phyloP scores from a whole-genome alignment of 2,888 invertebrate genomes.

The Hirtodrosophila duncani region DNA sequence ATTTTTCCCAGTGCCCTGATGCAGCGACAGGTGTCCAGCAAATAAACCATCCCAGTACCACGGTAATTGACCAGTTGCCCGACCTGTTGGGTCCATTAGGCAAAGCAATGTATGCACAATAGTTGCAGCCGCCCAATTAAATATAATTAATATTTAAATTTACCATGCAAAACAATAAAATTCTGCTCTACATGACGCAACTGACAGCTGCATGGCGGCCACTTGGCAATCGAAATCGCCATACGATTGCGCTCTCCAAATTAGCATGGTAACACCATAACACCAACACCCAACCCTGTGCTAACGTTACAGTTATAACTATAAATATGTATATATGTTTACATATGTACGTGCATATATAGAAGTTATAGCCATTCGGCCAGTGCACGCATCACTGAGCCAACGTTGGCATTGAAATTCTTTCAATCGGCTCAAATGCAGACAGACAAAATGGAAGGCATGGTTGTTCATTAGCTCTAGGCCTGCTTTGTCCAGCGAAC shows the following conservation, averaged over 20 bases:
- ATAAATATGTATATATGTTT: too few relatives aligned
- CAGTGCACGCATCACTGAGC: constrained; percentile 46
- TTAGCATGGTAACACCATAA: constrained; percentile 29
- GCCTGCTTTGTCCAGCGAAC: constrained; percentile 27
- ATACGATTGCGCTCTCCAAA: constrained; percentile 17
- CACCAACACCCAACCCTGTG: not conserved
- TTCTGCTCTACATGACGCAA: constrained; percentile 21
- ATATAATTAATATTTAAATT: constrained; percentile 56
- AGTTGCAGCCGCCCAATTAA: constrained; percentile 44
- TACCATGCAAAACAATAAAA: constrained; percentile 43
- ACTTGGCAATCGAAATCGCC: constrained; percentile 22
- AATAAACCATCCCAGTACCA: too few relatives aligned
- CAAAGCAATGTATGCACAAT: constrained; percentile 34
- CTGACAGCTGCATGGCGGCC: constrained; percentile 25
- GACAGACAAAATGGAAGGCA: constrained; percentile 14
- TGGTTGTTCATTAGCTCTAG: constrained; percentile 36
- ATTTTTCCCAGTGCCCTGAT: too few relatives aligned
- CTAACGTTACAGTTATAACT: too few relatives aligned
- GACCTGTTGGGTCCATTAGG: constrained; percentile 50
- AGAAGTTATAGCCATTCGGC: constrained; percentile 26
- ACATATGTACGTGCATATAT: too few relatives aligned
- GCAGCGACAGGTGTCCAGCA: too few relatives aligned
- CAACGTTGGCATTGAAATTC: constrained; percentile 60
- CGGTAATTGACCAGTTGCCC: constrained; percentile 12
- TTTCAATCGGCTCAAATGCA: constrained; percentile 22